These are phyloP conservation scores for Bhutanitis thaidina DNA, from an alignment of 2,888 invertebrate genomes.

Conservation along the genomic window DNA sequence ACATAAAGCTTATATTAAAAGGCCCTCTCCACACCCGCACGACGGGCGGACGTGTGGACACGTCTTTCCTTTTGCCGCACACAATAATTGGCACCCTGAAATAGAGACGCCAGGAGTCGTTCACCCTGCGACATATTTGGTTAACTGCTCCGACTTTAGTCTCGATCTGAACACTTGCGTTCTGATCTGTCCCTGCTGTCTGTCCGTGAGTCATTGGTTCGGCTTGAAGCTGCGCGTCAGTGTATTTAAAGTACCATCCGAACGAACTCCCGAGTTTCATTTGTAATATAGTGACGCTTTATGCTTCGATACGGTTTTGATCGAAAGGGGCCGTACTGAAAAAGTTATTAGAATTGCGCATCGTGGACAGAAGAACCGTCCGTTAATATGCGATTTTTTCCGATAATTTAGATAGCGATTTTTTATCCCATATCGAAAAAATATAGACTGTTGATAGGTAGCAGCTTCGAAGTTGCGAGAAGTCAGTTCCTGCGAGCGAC, in stretches of 20 bases:
- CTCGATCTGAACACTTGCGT: slow-evolving; percentile 15
- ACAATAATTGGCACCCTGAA: slow-evolving; percentile 34
- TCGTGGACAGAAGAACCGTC: too few species aligned
- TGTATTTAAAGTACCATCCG: neutral
- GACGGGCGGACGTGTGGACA: slow-evolving; percentile 13
- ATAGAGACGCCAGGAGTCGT: slow-evolving; percentile 34
- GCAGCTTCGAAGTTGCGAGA: too few species aligned
- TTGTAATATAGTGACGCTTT: neutral
- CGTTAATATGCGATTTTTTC: too few species aligned
- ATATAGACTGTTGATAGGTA: too few species aligned
- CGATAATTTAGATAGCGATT: too few species aligned
- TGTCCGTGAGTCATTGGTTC: neutral
- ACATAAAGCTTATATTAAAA: too few species aligned
- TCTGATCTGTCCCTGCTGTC: neutral
- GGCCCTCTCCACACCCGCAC: neutral
- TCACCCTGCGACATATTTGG: slow-evolving; percentile 38
- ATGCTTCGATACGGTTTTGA: too few species aligned
- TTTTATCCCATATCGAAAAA: too few species aligned
- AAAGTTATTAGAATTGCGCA: too few species aligned
- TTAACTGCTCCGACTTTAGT: slow-evolving; percentile 24
- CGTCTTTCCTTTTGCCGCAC: slow-evolving; percentile 29
- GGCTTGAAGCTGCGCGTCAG: neutral
- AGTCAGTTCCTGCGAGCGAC: too few species aligned
- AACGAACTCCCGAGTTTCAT: neutral
- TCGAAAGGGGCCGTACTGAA: too few species aligned